Evolutionary conservation across 1,140 invertebrate genomes (phyloP).

Genomic region (Drosophila obscura): DNA sequence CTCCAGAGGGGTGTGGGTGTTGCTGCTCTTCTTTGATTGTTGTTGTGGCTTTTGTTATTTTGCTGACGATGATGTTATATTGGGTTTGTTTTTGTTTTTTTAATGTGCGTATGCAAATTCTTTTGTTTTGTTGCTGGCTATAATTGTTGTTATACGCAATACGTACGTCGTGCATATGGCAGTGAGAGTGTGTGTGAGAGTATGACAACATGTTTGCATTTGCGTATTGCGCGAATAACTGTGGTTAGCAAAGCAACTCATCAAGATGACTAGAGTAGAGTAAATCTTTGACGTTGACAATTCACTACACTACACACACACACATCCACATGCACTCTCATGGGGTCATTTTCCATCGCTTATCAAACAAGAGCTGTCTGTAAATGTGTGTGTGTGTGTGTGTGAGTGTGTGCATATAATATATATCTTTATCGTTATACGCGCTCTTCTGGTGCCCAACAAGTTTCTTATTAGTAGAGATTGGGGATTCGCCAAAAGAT

Average conservation of each 20-base stretch:
- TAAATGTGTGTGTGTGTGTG: neutral
- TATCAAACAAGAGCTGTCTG: conserved; percentile 4
- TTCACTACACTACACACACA: neutral
- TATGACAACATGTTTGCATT: conserved; percentile 60
- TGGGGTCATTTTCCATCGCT: neutral
- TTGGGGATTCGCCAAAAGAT: too few species aligned
- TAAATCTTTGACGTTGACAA: too few species aligned
- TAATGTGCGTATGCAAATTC: conserved; percentile 36
- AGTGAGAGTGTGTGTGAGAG: conserved; percentile 11
- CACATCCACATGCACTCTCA: neutral
- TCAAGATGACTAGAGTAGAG: neutral
- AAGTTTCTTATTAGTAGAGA: conserved; percentile 68
- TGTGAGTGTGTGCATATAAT: neutral
- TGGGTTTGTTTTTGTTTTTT: conserved; percentile 11
- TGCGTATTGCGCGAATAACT: conserved; percentile 18
- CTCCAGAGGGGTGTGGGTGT: too few species aligned
- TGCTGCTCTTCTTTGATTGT: neutral
- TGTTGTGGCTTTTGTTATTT: conserved; percentile 15
- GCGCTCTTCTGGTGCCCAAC: conserved; percentile 44
- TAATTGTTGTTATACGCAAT: too few species aligned
- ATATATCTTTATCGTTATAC: conserved; percentile 30
- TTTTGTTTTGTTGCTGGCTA: neutral
- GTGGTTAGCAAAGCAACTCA: neutral
- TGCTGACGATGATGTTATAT: conserved; percentile 40
- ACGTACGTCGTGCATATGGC: conserved; percentile 18